Percentiles rank a stretch among this genome's conserved stretches.
Evolutionary conservation across 1,140 invertebrate genomes (phyloP).

Genomic region (Agrypnia vestita): DNA sequence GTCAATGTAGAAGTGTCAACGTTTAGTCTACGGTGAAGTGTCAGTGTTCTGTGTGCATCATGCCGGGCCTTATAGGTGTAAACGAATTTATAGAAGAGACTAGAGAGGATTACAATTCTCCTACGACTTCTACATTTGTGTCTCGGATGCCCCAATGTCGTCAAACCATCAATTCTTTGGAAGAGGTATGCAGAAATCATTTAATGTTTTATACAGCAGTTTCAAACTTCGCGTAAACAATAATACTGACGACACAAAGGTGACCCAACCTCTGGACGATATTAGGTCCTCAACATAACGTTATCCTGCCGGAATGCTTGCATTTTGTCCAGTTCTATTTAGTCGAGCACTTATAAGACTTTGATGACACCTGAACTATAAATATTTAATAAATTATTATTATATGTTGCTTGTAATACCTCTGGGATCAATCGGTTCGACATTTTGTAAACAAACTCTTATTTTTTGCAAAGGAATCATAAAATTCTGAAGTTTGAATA

Average conservation of each 20-base stretch:
- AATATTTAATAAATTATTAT: no score
- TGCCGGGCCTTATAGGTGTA: conserved; percentile 92
- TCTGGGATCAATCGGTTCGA: no score
- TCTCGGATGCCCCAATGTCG: conserved; percentile 94
- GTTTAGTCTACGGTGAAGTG: conserved; percentile 47
- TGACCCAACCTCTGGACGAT: conserved; percentile 23
- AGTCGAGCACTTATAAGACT: no score
- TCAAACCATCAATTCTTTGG: conserved; percentile 89
- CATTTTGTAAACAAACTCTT: no score
- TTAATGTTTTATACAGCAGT: conserved; percentile 8
- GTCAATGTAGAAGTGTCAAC: conserved; percentile 53
- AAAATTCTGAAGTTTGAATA: no score
- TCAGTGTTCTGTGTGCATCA: conserved; percentile 70
- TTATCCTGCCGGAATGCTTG: neutral
- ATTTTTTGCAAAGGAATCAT: no score
- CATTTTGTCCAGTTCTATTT: no score
- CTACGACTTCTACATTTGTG: conserved; percentile 96
- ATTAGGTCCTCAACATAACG: conserved; percentile 1
- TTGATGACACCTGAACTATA: no score
- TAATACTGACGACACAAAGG: conserved; percentile 44
- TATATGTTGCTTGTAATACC: no score
- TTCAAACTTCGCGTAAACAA: conserved; percentile 49
- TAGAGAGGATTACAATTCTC: conserved; percentile 96
- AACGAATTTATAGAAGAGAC: conserved; percentile 96
- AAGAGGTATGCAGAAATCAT: conserved; percentile 82